Conservation (phyloP, 2,888 invertebrate species). For the Tetragonula carbonaria region DNA sequence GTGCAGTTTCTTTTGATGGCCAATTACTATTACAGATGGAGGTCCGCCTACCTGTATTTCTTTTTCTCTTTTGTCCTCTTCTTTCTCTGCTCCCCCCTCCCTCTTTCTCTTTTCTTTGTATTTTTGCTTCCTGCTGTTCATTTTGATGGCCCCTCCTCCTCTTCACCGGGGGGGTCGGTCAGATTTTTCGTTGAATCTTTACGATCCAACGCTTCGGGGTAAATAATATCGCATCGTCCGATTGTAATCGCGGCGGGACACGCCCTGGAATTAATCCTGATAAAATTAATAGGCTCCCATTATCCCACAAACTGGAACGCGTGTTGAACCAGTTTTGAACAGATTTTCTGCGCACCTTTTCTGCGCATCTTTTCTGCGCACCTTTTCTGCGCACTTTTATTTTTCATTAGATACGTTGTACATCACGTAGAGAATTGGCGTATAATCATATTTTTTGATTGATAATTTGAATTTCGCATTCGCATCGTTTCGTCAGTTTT, state of each 20-base stretch:
- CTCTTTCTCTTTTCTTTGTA: not conserved
- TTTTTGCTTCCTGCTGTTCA: not conserved
- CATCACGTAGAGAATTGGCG: not conserved
- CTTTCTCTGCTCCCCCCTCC: not conserved
- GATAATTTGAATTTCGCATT: not conserved
- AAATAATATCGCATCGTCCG: slow-evolving; percentile 15
- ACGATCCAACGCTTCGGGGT: slow-evolving; percentile 40
- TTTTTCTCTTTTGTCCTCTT: not conserved
- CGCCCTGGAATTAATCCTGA: slow-evolving; percentile 70
- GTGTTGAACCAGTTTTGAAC: not conserved
- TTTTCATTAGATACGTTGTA: not conserved
- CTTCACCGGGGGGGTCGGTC: not conserved
- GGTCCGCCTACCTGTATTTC: not conserved
- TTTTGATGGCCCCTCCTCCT: not conserved
- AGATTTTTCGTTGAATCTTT: slow-evolving; percentile 49
- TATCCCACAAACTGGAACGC: slow-evolving; percentile 35
- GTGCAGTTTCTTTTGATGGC: slow-evolving; percentile 40
- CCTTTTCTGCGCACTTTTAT: not conserved
- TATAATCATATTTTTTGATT: not conserved
- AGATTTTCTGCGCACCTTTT: no score
- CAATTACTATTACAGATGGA: slow-evolving; percentile 53
- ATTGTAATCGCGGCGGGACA: slow-evolving; percentile 59
- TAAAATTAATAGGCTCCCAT: slow-evolving; percentile 69
- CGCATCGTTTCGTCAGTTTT: not conserved
- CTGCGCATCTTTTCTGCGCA: no score